Evolutionary conservation across 53 echinoderm and acorn worm genomes (phyloP).

Genomic region (Astropecten irregularis): DNA sequence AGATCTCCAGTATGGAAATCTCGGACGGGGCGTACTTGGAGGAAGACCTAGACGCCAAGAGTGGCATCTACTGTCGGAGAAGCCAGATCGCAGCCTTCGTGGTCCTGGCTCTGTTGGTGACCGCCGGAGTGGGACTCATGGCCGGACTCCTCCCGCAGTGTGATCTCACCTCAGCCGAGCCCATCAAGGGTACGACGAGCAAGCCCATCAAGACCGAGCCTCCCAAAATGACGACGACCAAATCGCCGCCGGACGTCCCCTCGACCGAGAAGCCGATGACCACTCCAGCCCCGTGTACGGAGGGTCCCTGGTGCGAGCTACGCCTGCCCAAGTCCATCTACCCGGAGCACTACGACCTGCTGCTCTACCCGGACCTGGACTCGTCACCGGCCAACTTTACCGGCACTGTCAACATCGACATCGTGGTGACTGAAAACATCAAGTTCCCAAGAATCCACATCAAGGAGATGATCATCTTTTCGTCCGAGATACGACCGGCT

Average conservation of each 20-base stretch:
- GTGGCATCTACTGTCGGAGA: constrained; percentile 47
- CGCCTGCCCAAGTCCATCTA: constrained; percentile 72
- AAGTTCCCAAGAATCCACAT: constrained; percentile 77
- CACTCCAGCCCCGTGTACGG: neutral
- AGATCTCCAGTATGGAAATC: neutral
- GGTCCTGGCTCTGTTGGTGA: constrained; percentile 52
- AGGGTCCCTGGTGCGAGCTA: constrained; percentile 62
- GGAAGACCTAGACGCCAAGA: neutral
- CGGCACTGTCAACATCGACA: constrained; percentile 71
- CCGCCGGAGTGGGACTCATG: constrained; percentile 70
- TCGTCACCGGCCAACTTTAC: constrained; percentile 55
- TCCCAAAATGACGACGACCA: neutral
- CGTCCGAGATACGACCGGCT: constrained; percentile 31
- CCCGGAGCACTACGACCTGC: constrained; percentile 75
- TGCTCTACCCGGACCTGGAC: constrained; percentile 74
- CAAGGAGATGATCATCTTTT: constrained; percentile 72
- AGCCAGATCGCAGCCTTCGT: constrained; percentile 68
- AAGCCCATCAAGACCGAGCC: neutral
- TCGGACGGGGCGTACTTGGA: neutral
- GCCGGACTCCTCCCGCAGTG: constrained; percentile 69
- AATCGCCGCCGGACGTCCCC: neutral
- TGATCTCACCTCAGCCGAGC: neutral
- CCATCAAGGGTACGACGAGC: neutral
- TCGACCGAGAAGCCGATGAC: neutral
- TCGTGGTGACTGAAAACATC: constrained; percentile 53